phyloP scores from a whole-genome alignment of 2,888 invertebrate genomes.

The Cremastinae sp. region DNA sequence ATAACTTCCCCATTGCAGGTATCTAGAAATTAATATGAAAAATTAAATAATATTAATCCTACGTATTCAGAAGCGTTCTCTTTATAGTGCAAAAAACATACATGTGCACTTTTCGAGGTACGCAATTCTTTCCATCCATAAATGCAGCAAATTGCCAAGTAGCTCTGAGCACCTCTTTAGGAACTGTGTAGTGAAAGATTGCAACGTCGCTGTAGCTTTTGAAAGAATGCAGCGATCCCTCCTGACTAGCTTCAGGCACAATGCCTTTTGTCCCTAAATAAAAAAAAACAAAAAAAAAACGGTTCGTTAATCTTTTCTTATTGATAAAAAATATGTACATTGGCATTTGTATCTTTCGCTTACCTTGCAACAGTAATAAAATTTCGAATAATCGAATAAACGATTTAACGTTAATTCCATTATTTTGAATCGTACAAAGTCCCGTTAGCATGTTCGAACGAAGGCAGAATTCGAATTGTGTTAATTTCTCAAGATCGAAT shows the following conservation, averaged over 20 bases:
- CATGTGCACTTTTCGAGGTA: constrained; percentile 80
- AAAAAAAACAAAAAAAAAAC: no score
- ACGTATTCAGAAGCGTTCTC: no score
- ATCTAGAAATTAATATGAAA: constrained; percentile 75
- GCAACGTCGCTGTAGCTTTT: constrained; percentile 81
- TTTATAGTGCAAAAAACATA: constrained; percentile 61
- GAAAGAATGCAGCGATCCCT: constrained; percentile 80
- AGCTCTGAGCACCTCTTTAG: constrained; percentile 80
- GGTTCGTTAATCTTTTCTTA: no score
- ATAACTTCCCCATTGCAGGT: constrained; percentile 82
- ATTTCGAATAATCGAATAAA: constrained; percentile 55
- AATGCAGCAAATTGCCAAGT: constrained; percentile 82
- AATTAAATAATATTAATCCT: neutral
- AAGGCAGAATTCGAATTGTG: neutral
- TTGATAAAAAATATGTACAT: neutral
- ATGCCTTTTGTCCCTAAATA: constrained; percentile 61
- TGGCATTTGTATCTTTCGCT: neutral
- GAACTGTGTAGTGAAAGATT: constrained; percentile 81
- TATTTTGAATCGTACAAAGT: constrained; percentile 53
- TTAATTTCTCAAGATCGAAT: constrained; percentile 9
- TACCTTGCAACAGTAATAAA: constrained; percentile 64
- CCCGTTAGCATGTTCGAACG: constrained; percentile 61
- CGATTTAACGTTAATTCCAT: constrained; percentile 42
- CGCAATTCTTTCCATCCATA: constrained; percentile 80
- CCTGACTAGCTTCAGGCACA: constrained; percentile 81